These are phyloP conservation scores for Polyommatus icarus DNA, from an alignment of 2,888 invertebrate genomes.

Conservation along the genomic window DNA sequence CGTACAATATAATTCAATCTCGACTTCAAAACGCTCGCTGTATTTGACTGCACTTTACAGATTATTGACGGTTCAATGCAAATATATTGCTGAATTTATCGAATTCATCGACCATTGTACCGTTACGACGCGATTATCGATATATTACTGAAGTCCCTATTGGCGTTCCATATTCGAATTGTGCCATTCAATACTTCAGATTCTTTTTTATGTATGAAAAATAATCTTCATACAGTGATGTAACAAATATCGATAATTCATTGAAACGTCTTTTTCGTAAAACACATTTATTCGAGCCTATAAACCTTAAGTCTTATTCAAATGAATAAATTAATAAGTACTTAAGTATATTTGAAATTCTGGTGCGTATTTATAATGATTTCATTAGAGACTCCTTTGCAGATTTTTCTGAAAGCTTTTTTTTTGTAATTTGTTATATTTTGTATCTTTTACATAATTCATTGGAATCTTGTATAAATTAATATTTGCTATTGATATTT, in stretches of 20 bases:
- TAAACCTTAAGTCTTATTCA: neutral
- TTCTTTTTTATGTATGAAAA: neutral
- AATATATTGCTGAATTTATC: slow-evolving; percentile 28
- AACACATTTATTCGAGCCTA: neutral
- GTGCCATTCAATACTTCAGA: slow-evolving; percentile 1
- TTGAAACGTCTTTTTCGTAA: neutral
- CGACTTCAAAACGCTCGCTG: slow-evolving; percentile 12
- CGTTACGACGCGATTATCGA: slow-evolving; percentile 45
- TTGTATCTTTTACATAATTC: neutral
- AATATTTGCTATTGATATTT: no score
- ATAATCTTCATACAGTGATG: neutral
- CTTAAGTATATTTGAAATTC: slow-evolving; percentile 10
- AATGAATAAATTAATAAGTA: slow-evolving; percentile 14
- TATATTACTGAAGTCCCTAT: slow-evolving; percentile 44
- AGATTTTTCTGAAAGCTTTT: slow-evolving; percentile 16
- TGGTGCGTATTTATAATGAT: neutral
- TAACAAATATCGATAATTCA: neutral
- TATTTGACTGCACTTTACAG: slow-evolving; percentile 19
- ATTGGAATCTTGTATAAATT: neutral
- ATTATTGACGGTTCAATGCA: slow-evolving; percentile 26
- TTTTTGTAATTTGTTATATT: neutral
- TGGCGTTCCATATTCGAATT: slow-evolving; percentile 13
- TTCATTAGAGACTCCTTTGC: neutral
- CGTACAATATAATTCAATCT: slow-evolving; percentile 6
- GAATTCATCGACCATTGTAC: slow-evolving; percentile 29